Percentiles rank a stretch among this genome's conserved stretches.
Conservation (phyloP, 1,140 invertebrate species). For the Pemphigus obesinymphae region DNA sequence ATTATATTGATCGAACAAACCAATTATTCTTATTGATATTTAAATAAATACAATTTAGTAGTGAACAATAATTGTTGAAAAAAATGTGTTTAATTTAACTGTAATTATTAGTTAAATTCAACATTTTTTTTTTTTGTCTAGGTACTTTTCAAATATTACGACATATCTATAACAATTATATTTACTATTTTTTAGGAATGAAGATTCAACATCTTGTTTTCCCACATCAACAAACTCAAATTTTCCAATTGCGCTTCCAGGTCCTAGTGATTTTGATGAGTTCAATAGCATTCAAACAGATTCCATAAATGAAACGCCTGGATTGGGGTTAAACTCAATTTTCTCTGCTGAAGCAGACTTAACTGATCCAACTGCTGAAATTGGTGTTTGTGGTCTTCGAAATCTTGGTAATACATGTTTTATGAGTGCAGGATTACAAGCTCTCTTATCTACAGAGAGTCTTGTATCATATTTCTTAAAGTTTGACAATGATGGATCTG, state of each 20-base stretch:
- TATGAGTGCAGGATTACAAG: constrained; percentile 67
- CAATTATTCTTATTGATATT: too few relatives aligned
- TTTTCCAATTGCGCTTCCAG: constrained; percentile 44
- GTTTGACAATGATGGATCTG: constrained; percentile 47
- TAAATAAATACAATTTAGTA: too few relatives aligned
- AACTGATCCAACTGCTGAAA: constrained; percentile 45
- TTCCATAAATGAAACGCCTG: not conserved
- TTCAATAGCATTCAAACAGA: constrained; percentile 15
- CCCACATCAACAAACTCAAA: constrained; percentile 40
- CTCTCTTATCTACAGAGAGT: constrained; percentile 57
- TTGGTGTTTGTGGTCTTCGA: constrained; percentile 62
- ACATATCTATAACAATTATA: too few relatives aligned
- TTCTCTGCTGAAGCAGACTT: not conserved
- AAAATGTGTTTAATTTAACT: too few relatives aligned
- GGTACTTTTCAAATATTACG: too few relatives aligned
- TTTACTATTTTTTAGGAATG: constrained; percentile 41
- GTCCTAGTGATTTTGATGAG: constrained; percentile 36
- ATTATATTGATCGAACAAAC: too few relatives aligned
- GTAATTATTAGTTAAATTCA: too few relatives aligned
- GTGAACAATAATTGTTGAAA: too few relatives aligned
- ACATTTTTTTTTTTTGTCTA: too few relatives aligned
- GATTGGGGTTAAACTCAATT: not conserved
- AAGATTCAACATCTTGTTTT: constrained; percentile 42
- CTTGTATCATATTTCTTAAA: constrained; percentile 58
- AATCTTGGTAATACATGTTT: constrained; percentile 70